Evolutionary conservation across 1,140 invertebrate genomes (phyloP).

Genomic region (Caenorhabditis tropicalis): DNA sequence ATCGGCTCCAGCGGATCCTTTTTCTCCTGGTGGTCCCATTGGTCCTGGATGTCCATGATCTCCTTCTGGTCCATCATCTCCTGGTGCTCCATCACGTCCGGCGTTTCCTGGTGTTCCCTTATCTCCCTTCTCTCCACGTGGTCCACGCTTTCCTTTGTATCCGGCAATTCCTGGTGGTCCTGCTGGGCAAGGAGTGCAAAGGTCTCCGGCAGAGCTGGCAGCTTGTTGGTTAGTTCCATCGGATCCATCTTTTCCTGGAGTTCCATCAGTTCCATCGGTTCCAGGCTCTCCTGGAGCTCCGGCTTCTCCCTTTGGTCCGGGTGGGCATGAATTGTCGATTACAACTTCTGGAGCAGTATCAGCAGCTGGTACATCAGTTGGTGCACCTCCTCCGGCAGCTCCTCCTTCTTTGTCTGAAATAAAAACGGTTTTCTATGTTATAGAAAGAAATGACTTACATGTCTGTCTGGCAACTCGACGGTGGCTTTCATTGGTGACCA

Average conservation of each 20-base stretch:
- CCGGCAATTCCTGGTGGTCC: conserved; percentile 50
- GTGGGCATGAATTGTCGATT: conserved; percentile 30
- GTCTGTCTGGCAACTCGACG: conserved; percentile 34
- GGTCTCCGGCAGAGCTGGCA: background rate
- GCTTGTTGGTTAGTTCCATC: conserved; percentile 37
- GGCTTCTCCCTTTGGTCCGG: conserved; percentile 45
- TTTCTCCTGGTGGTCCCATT: conserved; percentile 46
- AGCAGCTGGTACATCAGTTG: conserved; percentile 18
- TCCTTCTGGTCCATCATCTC: conserved; percentile 55
- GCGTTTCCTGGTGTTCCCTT: conserved; percentile 50
- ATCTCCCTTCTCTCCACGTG: conserved; percentile 49
- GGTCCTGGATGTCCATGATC: conserved; percentile 49
- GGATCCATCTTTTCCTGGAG: conserved; percentile 37
- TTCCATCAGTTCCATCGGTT: conserved; percentile 47
- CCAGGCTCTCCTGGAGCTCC: conserved; percentile 47
- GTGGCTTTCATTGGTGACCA: conserved; percentile 45
- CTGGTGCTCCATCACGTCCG: conserved; percentile 48
- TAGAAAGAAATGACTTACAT: conserved; percentile 41
- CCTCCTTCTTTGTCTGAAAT: conserved; percentile 31
- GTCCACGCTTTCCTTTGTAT: conserved; percentile 53
- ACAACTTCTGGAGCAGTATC: background rate
- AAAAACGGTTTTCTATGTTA: background rate
- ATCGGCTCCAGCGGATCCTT: conserved; percentile 50
- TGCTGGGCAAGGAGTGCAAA: conserved; percentile 52
- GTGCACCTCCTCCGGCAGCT: background rate